Base-by-base conservation (phyloP, 1,140 invertebrate species). In the Apis cerana region DNA sequence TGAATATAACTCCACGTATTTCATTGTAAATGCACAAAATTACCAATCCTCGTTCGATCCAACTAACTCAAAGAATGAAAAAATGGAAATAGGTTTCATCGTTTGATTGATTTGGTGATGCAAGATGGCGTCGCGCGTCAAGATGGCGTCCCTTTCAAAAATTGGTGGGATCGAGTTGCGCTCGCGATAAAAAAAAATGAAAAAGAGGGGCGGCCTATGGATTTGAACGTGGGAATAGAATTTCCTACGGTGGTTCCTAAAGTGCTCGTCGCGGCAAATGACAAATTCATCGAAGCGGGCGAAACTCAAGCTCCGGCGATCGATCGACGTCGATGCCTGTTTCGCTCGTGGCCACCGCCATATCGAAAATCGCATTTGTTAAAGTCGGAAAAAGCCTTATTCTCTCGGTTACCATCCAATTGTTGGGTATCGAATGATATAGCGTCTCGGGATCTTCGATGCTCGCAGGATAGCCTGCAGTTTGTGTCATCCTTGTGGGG, bases 221-320 rank as follows among this genome's bases (percentile, higher is more conserved):
- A 78, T 58, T 69, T 59, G 52, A 43, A 70, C n/a, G 0, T 43
- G 33, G 65, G 33, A 78, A 78, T 78, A 27, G 75, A 78, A 78
- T 69, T 78, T 48, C 64, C 9, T 21, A 1, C 17, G 27, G 10
- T 21, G 5, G 4, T 9, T 68, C 21, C 21, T 52, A 77, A 68
- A 77, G 75, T 77, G 62, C 62, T 77, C 33, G 62, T 77, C 56
- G 52, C 75, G 50, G 54, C n/a, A n/a, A n/a, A 33, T 78, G 75
- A 78, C 75, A 78, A 78, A 78, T 78, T 78, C 75, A 58, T 69
- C 19, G 52, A 58, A 69, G 50, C 50, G 23, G 21, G 5, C 15
- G 52, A 69, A 58, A 68, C 27, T 50, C 56, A 13, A 76, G 17
- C 48, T 23, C 5, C 74, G 48, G 19, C 33, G 65, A n/a, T 23